These are phyloP conservation scores for Semnornis frantzii DNA, from an alignment of 2,113 vertebrate genomes.

Conservation along the genomic window DNA sequence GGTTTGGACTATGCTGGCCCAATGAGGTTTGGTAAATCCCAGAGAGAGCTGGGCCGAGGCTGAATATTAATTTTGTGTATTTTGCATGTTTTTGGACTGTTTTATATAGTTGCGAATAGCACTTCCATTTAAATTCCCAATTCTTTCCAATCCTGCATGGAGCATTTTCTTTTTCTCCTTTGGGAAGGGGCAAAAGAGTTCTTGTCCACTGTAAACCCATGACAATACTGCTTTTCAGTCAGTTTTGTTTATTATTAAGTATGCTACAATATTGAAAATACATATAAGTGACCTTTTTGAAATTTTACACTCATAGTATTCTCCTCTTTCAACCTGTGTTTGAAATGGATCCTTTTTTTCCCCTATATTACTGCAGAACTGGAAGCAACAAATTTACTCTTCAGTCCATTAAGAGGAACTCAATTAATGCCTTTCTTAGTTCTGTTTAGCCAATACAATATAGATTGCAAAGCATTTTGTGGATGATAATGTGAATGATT, in stretches of 20 bases:
- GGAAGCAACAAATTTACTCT: neutral
- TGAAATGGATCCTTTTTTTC: neutral
- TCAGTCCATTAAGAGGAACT: neutral
- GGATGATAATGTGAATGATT: neutral
- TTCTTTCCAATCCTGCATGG: too few species aligned
- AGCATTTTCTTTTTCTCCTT: too few species aligned
- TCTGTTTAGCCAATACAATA: neutral
- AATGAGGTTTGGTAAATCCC: too few species aligned
- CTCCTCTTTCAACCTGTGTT: neutral
- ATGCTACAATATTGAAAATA: neutral
- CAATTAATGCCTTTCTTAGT: neutral
- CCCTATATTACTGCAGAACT: neutral
- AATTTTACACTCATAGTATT: neutral
- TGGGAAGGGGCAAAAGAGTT: too few species aligned
- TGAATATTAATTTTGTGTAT: too few species aligned
- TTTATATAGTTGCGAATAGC: too few species aligned
- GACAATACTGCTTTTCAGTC: neutral
- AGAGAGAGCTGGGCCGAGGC: too few species aligned
- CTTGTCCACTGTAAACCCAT: too few species aligned
- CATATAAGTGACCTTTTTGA: neutral
- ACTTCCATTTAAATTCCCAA: too few species aligned
- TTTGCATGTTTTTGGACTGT: too few species aligned
- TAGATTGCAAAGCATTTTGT: neutral
- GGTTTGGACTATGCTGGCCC: too few species aligned
- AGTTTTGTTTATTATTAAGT: neutral